phyloP scores from a whole-genome alignment of 2,888 invertebrate genomes.

The Drosophila ochracea region DNA sequence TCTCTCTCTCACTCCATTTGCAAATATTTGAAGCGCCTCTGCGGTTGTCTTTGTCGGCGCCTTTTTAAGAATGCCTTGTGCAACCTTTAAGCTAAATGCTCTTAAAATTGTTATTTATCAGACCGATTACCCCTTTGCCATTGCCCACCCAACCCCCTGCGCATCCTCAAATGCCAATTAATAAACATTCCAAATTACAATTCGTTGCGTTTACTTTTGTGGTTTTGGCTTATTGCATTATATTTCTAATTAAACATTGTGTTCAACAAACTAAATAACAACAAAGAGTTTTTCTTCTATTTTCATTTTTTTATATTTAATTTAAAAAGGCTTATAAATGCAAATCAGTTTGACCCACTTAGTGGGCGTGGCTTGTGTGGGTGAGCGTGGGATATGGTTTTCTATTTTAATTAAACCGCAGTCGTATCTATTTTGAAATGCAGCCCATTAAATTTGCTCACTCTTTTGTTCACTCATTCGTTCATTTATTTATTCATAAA shows the following conservation, averaged over 20 bases:
- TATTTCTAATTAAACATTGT: slow-evolving; percentile 65
- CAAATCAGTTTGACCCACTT: slow-evolving; percentile 24
- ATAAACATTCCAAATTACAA: slow-evolving; percentile 62
- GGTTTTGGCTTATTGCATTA: slow-evolving; percentile 48
- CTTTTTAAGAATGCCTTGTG: slow-evolving; percentile 1
- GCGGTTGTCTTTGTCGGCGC: slow-evolving; percentile 35
- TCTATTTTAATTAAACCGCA: slow-evolving; percentile 65
- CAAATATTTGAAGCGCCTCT: slow-evolving; percentile 43
- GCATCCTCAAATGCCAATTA: slow-evolving; percentile 45
- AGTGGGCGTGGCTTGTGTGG: slow-evolving; percentile 36
- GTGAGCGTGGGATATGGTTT: background rate
- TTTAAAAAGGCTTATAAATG: slow-evolving; percentile 40
- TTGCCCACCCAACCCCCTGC: background rate
- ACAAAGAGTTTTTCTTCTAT: background rate
- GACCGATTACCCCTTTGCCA: background rate
- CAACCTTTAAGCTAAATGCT: background rate
- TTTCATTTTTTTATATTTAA: background rate
- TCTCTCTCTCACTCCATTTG: background rate
- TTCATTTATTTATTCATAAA: slow-evolving; percentile 16
- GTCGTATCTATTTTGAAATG: slow-evolving; percentile 34
- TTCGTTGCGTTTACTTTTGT: slow-evolving; percentile 57
- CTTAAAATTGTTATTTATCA: slow-evolving; percentile 4
- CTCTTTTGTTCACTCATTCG: slow-evolving; percentile 10
- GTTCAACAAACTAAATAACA: slow-evolving; percentile 31
- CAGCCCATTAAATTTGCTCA: background rate